phyloP scores from a whole-genome alignment of 2,113 vertebrate species.

The Malurus cyaneus region DNA sequence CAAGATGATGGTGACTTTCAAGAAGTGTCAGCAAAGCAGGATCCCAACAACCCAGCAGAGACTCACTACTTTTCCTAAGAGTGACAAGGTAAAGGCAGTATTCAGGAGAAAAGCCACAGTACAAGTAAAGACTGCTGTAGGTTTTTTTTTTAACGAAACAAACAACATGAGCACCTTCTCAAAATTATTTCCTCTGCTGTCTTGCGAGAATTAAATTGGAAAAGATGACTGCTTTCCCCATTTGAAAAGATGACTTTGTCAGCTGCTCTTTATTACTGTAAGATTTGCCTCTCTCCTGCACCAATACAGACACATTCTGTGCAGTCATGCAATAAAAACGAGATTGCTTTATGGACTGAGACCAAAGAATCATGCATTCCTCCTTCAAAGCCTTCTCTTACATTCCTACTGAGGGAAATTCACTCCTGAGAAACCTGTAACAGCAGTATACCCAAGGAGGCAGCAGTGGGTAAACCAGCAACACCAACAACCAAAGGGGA shows the following conservation, averaged over 20 bases:
- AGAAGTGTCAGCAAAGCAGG: background rate
- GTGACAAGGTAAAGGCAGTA: background rate
- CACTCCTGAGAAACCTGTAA: background rate
- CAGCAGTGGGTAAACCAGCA: background rate
- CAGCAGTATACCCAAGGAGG: background rate
- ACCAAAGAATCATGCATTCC: background rate
- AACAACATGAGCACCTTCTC: background rate
- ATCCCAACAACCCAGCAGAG: background rate
- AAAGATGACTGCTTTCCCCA: background rate
- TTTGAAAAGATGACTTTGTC: background rate
- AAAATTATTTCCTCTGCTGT: background rate
- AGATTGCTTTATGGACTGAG: background rate
- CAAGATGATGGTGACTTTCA: background rate
- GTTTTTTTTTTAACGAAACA: background rate
- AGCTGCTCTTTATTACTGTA: background rate
- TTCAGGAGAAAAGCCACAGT: background rate
- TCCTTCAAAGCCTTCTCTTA: background rate
- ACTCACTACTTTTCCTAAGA: background rate
- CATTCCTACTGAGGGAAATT: background rate
- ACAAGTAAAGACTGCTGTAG: background rate
- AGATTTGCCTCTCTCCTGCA: background rate
- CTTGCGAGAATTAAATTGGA: background rate
- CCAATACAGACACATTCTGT: background rate
- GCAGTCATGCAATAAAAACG: background rate
- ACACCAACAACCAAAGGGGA: background rate